These are phyloP conservation scores for Aspidoscelis tigris DNA, from an alignment of 2,113 vertebrate genomes.

Conservation along the genomic window DNA sequence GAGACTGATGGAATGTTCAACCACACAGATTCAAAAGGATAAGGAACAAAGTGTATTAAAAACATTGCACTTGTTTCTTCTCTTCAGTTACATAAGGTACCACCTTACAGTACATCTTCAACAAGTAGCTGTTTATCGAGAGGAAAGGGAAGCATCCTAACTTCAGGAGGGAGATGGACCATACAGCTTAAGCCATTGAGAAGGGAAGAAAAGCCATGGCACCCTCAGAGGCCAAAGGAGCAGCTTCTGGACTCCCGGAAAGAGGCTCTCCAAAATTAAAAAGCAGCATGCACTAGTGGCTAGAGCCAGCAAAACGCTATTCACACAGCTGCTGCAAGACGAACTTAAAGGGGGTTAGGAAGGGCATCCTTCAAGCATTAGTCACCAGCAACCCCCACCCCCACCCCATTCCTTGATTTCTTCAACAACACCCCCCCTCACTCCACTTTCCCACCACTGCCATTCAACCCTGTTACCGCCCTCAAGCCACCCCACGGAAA, in stretches of 20 bases:
- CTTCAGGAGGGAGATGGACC: not conserved
- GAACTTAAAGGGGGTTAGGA: too few species aligned
- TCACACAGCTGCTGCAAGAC: not conserved
- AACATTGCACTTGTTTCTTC: not conserved
- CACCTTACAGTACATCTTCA: not conserved
- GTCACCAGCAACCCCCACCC: too few species aligned
- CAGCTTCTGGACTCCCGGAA: not conserved
- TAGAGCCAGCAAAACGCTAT: not conserved
- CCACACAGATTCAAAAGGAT: not conserved
- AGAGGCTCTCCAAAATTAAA: too few species aligned
- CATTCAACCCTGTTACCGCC: too few species aligned
- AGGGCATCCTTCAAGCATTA: too few species aligned
- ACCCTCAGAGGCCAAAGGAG: not conserved
- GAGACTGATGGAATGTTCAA: too few species aligned
- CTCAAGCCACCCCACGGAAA: not conserved
- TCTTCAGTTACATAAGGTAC: not conserved
- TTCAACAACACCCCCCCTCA: too few species aligned
- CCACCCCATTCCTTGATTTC: too few species aligned
- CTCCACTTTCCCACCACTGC: too few species aligned
- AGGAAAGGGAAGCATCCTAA: not conserved
- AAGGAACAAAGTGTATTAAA: not conserved
- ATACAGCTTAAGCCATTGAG: not conserved
- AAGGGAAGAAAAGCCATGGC: not conserved
- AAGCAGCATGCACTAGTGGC: not conserved
- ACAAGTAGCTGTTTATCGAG: not conserved